These are phyloP conservation scores for Emydocephalus ijimae DNA, from an alignment of 2,113 vertebrate species.

Conservation along the genomic window DNA sequence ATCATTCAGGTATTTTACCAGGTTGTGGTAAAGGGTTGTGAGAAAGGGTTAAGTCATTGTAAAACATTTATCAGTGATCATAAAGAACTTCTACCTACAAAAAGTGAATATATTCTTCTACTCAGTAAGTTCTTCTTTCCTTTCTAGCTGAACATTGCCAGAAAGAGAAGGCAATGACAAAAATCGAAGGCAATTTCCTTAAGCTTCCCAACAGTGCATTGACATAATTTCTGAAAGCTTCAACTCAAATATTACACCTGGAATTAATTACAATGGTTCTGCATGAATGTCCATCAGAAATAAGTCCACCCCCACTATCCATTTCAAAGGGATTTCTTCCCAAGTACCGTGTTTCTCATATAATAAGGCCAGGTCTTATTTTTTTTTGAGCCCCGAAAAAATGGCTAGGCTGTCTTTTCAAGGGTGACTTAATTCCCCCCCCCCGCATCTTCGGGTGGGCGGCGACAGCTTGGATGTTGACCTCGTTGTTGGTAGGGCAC, in stretches of 20 bases:
- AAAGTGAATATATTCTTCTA: background rate
- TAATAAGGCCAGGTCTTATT: no score
- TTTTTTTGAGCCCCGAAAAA: no score
- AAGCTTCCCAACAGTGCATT: background rate
- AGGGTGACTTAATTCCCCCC: no score
- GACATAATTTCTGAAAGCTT: background rate
- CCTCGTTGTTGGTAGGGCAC: no score
- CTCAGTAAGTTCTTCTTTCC: background rate
- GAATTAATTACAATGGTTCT: background rate
- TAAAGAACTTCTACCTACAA: background rate
- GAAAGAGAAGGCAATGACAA: background rate
- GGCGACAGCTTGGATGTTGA: no score
- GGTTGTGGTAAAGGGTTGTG: background rate
- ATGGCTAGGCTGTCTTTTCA: no score
- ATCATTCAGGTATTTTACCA: background rate
- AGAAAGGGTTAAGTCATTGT: background rate
- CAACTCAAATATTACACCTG: background rate
- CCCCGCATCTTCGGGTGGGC: no score
- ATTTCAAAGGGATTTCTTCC: background rate
- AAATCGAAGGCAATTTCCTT: background rate
- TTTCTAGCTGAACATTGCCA: background rate
- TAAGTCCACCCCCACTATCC: background rate
- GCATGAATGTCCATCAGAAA: background rate
- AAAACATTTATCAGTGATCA: background rate
- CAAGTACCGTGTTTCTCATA: no score